These are phyloP conservation scores for Falcaria lacertinaria DNA, from an alignment of 2,888 invertebrate genomes.

Conservation along the genomic window DNA sequence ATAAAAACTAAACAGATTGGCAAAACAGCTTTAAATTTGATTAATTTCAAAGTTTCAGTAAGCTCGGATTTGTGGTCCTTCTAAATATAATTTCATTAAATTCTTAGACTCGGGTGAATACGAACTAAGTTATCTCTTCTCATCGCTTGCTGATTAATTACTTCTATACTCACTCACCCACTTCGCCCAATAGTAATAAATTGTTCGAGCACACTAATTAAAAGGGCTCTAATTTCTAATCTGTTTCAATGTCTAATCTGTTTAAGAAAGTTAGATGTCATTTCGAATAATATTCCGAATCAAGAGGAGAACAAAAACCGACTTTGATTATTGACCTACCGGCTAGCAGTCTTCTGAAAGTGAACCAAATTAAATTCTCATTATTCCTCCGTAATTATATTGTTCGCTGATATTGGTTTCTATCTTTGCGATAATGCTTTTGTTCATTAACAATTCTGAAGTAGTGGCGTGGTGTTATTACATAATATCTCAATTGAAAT, in stretches of 20 bases:
- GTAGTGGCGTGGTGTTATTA: neutral
- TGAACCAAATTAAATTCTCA: neutral
- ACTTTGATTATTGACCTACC: too few relatives aligned
- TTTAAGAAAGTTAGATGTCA: too few relatives aligned
- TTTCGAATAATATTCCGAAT: too few relatives aligned
- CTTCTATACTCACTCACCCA: neutral
- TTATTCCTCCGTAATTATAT: neutral
- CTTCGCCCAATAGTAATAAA: slow-evolving; percentile 6
- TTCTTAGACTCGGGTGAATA: slow-evolving; percentile 9
- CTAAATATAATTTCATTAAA: slow-evolving; percentile 1
- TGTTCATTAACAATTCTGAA: neutral
- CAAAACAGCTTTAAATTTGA: too few relatives aligned
- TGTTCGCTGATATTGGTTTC: neutral
- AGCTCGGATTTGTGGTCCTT: too few relatives aligned
- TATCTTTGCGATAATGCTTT: neutral
- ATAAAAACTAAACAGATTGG: too few relatives aligned
- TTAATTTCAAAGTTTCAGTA: too few relatives aligned
- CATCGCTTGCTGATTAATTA: slow-evolving; percentile 22
- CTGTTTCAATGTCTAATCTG: too few relatives aligned
- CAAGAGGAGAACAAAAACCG: too few relatives aligned
- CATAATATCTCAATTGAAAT: too few relatives aligned
- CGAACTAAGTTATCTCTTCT: slow-evolving; percentile 14
- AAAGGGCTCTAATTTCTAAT: too few relatives aligned
- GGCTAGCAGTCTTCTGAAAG: neutral
- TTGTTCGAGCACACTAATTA: neutral